Evolutionary conservation across 2,888 invertebrate genomes (phyloP), one percentile per base, ranked within the genome.

Genomic region (Embidobia sp.): DNA sequence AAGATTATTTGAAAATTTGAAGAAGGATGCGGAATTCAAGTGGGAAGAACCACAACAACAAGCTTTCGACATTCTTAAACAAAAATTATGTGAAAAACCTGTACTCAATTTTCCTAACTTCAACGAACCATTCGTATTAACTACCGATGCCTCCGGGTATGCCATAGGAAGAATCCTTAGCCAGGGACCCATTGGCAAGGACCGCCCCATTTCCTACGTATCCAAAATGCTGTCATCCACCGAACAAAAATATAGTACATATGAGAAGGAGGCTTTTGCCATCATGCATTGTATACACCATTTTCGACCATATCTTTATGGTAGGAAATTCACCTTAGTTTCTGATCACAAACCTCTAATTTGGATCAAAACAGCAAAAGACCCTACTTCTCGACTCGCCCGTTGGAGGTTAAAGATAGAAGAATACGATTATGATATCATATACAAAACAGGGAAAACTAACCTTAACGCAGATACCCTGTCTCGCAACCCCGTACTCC

Each of bases 391-490:
- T 1, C 6, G 27, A 10, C 13, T 48, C 0, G 15, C 48, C 13
- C 10, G 27, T 8, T 48, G 48, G 48, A 19, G 29, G n/a, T n/a
- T 48, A 5, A 19, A 48, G 16, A 15, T 48, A 1, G 26, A n/a
- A n/a, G n/a, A n/a, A n/a, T n/a, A n/a, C n/a, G n/a, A n/a, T n/a
- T n/a, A n/a, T n/a, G n/a, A n/a, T 63, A 83, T 87, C 0, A 13
- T 77, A 4, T 86, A 86, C 27, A 84, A 85, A 73, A 75, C 80
- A 6, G 85, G 86, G 3, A 73, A 61, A 53, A 15, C 53, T 3
- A 87, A 86, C 61, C 42, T 77, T 5, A 84, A 84, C 61, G 86
- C 84, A 1, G 88, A 87, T 37, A 82, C 81, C 3, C 46, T 84
- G 8, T 82, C 80, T 3, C 48, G 73, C 1, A 79, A 77, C 6